These are phyloP conservation scores for Trematocara marginatum DNA, from an alignment of 2,113 vertebrate species.

Conservation along the genomic window DNA sequence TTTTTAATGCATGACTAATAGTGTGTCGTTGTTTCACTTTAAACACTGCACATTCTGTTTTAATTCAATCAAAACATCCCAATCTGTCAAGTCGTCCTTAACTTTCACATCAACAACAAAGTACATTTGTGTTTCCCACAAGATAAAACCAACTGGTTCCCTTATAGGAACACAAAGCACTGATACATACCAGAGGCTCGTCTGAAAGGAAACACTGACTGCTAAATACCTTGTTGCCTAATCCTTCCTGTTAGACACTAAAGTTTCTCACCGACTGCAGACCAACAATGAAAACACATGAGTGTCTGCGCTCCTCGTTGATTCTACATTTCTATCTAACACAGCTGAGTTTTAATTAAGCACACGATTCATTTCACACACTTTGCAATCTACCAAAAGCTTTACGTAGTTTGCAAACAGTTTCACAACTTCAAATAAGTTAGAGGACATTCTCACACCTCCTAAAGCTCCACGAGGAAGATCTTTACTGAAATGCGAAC, in stretches of 20 bases:
- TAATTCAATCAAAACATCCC: not conserved
- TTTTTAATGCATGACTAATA: not conserved
- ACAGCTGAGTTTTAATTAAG: not conserved
- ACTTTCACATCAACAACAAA: not conserved
- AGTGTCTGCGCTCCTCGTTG: not conserved
- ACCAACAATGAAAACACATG: not conserved
- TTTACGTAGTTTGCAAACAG: conserved; percentile 4
- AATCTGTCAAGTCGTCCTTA: not conserved
- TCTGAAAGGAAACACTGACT: conserved; percentile 36
- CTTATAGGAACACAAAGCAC: not conserved
- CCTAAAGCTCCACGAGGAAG: conserved; percentile 4
- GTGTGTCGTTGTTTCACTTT: not conserved
- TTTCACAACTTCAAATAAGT: conserved; percentile 6
- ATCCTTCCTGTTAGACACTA: conserved; percentile 32
- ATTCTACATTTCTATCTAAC: not conserved
- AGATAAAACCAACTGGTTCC: not conserved
- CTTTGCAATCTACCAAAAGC: not conserved
- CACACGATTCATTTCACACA: not conserved
- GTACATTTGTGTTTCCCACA: not conserved
- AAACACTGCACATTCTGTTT: not conserved
- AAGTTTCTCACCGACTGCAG: not conserved
- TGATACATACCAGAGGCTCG: not conserved
- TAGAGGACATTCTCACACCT: conserved; percentile 44
- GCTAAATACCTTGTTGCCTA: conserved; percentile 32
- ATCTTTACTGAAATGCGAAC: conserved; percentile 26